Evolutionary conservation across 2,888 invertebrate genomes (phyloP).

Genomic region (Antitype chi): DNA sequence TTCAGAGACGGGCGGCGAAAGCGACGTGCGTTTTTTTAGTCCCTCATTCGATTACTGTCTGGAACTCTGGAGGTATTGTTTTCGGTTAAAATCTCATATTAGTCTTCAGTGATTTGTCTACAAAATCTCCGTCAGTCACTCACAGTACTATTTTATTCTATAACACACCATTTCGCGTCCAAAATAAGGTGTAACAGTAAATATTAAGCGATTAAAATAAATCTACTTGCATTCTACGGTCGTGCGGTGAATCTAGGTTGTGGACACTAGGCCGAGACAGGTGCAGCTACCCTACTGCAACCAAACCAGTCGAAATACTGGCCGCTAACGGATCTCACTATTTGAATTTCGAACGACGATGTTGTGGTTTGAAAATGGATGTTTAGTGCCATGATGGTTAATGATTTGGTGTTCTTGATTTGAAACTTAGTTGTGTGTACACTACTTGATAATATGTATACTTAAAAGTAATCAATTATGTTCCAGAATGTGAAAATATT

Average conservation of each 20-base stretch:
- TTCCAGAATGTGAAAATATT: neutral
- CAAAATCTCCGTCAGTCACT: neutral
- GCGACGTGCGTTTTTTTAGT: constrained; percentile 51
- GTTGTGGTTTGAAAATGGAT: constrained; percentile 51
- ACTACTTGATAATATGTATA: neutral
- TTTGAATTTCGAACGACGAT: constrained; percentile 57
- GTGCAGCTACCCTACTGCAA: constrained; percentile 62
- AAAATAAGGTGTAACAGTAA: constrained; percentile 49
- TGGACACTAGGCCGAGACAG: constrained; percentile 59
- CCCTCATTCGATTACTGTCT: constrained; percentile 65
- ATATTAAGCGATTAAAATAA: constrained; percentile 55
- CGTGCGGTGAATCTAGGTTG: constrained; percentile 60
- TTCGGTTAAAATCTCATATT: neutral
- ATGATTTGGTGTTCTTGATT: constrained; percentile 30
- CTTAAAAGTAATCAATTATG: neutral
- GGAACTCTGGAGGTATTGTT: constrained; percentile 44
- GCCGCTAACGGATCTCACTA: constrained; percentile 59
- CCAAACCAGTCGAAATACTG: constrained; percentile 63
- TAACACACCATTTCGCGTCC: constrained; percentile 13
- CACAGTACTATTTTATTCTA: neutral
- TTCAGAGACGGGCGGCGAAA: constrained; percentile 55
- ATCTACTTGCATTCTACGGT: constrained; percentile 40
- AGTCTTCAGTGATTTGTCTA: neutral
- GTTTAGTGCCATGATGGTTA: constrained; percentile 12
- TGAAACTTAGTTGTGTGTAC: constrained; percentile 16